Evolutionary conservation across 2,797 vertebrate species (phyloP), one percentile per base, ranked within the genome.

Genomic region (Enteromius radiatus): DNA sequence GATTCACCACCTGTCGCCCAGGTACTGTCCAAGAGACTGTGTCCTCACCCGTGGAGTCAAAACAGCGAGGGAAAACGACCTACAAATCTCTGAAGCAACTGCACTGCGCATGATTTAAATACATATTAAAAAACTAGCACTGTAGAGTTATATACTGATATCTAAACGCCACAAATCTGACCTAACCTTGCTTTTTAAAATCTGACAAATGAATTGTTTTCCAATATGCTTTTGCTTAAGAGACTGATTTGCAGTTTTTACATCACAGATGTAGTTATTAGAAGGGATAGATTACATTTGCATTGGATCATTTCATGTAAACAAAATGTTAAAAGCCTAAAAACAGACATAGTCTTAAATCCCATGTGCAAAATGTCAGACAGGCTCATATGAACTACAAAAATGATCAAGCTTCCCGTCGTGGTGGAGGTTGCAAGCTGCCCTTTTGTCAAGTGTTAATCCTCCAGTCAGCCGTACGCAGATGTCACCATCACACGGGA

Each of bases 391-490:
- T 56, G 14, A 81, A 84, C 67, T 43, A 63, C 49, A 63, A 31
- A 68, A 54, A 81, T 81, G 77, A 75, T 45, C 11, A 76, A 79
- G 83, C 85, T 86, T 83, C 88, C 59, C 86, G 86, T 75, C 84
- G 88, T 87, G 88, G 86, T 90, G 90, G 90, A 89, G 89, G 89
- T 85, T 81, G 90, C 89, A 88, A 85, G 88, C 88, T 45, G 90
- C 90, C 86, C 90, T 86, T 89, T 88, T 89, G 91, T 90, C 90
- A 90, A 88, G 92, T 92, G 91, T 91, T 94, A 92, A 94, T 94
- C 92, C 91, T 85, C 92, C 91, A 91, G 90, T 93, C 92, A 92
- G 88, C 92, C 92, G 92, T 92, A 92, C 93, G 90, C 94, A 95
- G 93, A 94, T 95, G 94, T 93, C 93, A 93, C 90, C 87, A 80